Base-by-base conservation (phyloP, 35 echinoderm and acorn worm species). In the Anneissia japonica region DNA sequence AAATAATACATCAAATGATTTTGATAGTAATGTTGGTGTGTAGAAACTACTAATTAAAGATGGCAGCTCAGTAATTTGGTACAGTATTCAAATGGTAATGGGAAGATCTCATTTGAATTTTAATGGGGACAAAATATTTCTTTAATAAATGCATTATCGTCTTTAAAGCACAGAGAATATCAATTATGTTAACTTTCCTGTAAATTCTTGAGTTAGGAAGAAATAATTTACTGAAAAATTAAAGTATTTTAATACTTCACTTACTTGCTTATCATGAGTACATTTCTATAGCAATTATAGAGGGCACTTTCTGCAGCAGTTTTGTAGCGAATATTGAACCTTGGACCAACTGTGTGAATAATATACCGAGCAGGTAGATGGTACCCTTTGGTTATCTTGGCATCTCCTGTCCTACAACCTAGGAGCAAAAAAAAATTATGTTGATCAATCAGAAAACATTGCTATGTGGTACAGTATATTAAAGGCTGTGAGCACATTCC, bases 201-300 rank as follows among this genome's bases (percentile, higher is more conserved):
- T n/a, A n/a, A n/a, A n/a, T n/a, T n/a, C n/a, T n/a, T n/a, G n/a
- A n/a, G n/a, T n/a, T n/a, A n/a, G n/a, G n/a, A n/a, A n/a, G n/a
- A n/a, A n/a, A n/a, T n/a, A n/a, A n/a, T n/a, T n/a, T n/a, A n/a
- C n/a, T n/a, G n/a, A n/a, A n/a, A n/a, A n/a, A n/a, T n/a, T n/a
- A n/a, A n/a, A n/a, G n/a, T n/a, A n/a, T n/a, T n/a, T 11, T 16
- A 64, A 64, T 64, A 64, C 3, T 76, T 3, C 7, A 74, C 89
- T 86, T 87, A 99, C 96, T 91, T 99, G 40, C 89, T 89, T 72
- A 99, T 73, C 21, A 89, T 78, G 26, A 99, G 76, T 17, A 85
- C 89, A 85, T 99, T 93, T 83, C 96, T 91, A 75, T 99, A 99
- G 74, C 96, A 99, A 84, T 93, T 99, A 46, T 94, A 94, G 82